These are phyloP conservation scores for Caenorhabditis sinica DNA, from an alignment of 2,888 invertebrate species.

Conservation along the genomic window DNA sequence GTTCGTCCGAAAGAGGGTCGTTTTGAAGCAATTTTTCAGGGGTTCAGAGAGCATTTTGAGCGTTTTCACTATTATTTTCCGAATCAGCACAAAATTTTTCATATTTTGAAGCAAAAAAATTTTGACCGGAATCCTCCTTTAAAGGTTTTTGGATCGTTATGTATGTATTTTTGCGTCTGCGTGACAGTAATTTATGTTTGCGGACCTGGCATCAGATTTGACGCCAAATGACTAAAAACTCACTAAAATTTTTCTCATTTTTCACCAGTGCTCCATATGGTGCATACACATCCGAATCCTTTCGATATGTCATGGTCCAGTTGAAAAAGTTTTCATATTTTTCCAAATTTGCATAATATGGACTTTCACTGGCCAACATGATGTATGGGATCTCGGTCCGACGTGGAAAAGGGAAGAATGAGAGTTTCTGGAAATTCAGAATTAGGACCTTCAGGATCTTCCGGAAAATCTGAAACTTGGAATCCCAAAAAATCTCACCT, in stretches of 20 bases:
- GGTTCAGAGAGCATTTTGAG: too few relatives aligned
- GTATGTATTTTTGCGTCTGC: too few relatives aligned
- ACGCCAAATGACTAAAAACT: too few relatives aligned
- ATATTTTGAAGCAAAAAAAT: too few relatives aligned
- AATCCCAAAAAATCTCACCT: not conserved
- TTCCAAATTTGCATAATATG: slow-evolving; percentile 59
- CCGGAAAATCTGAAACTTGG: not conserved
- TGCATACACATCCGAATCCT: slow-evolving; percentile 65
- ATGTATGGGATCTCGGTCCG: slow-evolving; percentile 58
- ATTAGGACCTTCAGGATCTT: not conserved
- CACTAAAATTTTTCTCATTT: slow-evolving; percentile 1
- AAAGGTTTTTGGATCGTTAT: too few relatives aligned
- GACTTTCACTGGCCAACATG: slow-evolving; percentile 68
- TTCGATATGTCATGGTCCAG: slow-evolving; percentile 74
- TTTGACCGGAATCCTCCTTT: too few relatives aligned
- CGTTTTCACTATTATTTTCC: too few relatives aligned
- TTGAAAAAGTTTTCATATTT: slow-evolving; percentile 61
- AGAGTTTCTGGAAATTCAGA: slow-evolving; percentile 6
- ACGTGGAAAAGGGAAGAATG: not conserved
- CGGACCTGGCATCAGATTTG: too few relatives aligned
- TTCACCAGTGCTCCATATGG: slow-evolving; percentile 67
- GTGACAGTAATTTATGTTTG: too few relatives aligned
- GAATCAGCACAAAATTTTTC: too few relatives aligned
- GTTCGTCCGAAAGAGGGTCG: too few relatives aligned
- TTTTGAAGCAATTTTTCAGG: too few relatives aligned